phyloP scores from a whole-genome alignment of 1,140 invertebrate genomes.

The Apis florea region DNA sequence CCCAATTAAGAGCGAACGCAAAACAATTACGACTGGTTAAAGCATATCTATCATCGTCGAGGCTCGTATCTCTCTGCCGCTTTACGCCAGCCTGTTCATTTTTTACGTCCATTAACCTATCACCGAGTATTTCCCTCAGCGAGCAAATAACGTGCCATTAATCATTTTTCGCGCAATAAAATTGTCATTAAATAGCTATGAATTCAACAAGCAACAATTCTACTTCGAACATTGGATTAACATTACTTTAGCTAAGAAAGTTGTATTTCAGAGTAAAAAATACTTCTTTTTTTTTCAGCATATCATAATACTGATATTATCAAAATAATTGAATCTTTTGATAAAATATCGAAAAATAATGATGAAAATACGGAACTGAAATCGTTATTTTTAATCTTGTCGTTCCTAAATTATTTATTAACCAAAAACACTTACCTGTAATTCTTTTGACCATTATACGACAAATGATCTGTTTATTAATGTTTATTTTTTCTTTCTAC shows the following conservation, averaged over 20 bases:
- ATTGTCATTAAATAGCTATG: neutral
- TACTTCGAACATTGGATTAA: neutral
- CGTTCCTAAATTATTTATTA: too few species aligned
- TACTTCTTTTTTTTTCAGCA: too few species aligned
- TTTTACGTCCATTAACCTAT: conserved; percentile 7
- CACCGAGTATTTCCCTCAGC: neutral
- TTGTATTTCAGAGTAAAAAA: neutral
- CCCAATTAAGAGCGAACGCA: conserved; percentile 29
- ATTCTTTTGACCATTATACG: too few species aligned
- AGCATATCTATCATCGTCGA: conserved; percentile 17
- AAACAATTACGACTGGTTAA: conserved; percentile 32
- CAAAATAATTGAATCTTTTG: too few species aligned
- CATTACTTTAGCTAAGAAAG: neutral
- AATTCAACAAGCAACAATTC: neutral
- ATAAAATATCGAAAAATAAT: too few species aligned
- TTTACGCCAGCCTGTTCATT: conserved; percentile 4
- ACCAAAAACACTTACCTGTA: too few species aligned
- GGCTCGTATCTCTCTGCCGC: conserved; percentile 14
- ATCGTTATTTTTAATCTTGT: too few species aligned
- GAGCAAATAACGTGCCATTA: neutral
- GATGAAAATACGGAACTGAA: too few species aligned
- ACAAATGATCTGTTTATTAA: too few species aligned
- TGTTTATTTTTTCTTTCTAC: too few species aligned
- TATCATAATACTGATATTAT: too few species aligned
- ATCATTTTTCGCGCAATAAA: neutral